phyloP scores from a whole-genome alignment of 2,797 vertebrate species.

The Nasua narica region DNA sequence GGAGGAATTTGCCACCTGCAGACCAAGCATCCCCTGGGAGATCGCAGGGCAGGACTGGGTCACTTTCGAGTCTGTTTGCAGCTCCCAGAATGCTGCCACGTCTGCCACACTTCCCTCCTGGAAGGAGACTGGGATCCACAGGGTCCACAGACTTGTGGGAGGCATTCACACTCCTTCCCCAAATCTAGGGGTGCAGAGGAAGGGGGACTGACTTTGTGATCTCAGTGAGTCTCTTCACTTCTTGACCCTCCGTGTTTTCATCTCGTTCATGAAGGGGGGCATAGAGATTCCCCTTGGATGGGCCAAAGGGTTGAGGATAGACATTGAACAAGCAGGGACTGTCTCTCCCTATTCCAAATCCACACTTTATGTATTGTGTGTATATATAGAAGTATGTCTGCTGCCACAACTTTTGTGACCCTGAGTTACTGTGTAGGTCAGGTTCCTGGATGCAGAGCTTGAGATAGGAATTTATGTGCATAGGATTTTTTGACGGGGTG shows the following conservation, averaged over 20 bases:
- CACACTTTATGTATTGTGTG: no score
- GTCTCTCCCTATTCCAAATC: neutral
- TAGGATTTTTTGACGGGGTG: neutral
- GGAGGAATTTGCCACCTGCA: neutral
- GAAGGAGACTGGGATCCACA: neutral
- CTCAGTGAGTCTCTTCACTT: neutral
- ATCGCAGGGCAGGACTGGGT: neutral
- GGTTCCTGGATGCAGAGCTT: neutral
- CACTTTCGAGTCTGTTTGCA: neutral
- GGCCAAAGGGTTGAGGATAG: neutral
- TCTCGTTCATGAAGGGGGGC: neutral
- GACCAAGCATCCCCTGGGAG: neutral
- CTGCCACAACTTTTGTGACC: neutral
- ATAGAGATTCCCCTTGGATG: neutral
- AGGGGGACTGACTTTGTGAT: neutral
- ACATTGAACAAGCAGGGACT: neutral
- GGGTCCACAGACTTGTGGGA: neutral
- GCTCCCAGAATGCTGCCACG: neutral
- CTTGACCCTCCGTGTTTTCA: neutral
- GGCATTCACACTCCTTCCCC: neutral
- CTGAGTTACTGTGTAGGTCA: neutral
- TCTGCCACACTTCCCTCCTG: neutral
- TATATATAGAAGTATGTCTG: neutral
- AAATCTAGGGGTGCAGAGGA: neutral
- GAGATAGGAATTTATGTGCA: neutral